These are phyloP conservation scores for Tetrao urogallus DNA, from an alignment of 2,113 vertebrate genomes.

Conservation along the genomic window DNA sequence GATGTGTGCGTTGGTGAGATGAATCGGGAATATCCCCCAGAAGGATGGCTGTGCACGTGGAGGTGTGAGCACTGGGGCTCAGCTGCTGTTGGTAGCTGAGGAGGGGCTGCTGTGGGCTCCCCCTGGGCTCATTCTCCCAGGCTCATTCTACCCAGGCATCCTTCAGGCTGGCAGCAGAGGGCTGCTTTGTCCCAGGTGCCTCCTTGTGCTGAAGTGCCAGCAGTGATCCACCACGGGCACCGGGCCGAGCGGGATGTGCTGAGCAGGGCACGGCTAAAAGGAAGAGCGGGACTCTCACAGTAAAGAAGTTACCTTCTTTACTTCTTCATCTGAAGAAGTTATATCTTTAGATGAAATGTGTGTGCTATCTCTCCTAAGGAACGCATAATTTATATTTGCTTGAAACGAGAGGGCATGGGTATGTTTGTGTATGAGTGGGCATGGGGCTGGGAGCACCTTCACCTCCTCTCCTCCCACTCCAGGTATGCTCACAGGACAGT, in stretches of 20 bases:
- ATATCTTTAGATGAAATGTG: background rate
- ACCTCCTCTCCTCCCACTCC: background rate
- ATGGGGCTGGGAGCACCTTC: fast-evolving
- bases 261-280: background rate
- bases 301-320: background rate
- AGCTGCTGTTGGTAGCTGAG: too few species aligned
- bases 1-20: background rate
- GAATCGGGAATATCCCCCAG: background rate
- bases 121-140: too few species aligned
- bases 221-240: background rate
- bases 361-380: background rate
- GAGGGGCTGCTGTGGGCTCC: too few species aligned
- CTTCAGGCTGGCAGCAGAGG: background rate
- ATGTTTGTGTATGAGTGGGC: fast-evolving
- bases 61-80: background rate
- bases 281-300: background rate
- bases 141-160: too few species aligned
- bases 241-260: background rate
- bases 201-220: background rate
- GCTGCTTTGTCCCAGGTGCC: background rate
- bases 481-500: too few species aligned
- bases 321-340: too few species aligned
- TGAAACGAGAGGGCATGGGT: background rate
- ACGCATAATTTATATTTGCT: fast-evolving
- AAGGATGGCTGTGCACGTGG: background rate